Evolutionary conservation across 2,113 vertebrate species (phyloP).

Genomic region (Menidia beryllina): DNA sequence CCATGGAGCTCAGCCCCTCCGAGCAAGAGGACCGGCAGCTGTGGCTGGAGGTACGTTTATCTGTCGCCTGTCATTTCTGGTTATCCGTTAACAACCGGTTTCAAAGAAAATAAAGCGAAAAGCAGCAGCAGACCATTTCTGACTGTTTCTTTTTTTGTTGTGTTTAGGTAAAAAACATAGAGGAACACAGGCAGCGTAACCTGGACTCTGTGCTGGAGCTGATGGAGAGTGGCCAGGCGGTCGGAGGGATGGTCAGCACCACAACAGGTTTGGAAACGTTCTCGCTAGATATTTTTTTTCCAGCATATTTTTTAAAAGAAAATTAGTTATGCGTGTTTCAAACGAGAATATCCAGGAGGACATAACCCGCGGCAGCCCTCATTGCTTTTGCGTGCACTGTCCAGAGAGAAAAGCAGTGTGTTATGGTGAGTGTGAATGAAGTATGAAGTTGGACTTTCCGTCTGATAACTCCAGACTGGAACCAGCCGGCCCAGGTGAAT

Average conservation of each 20-base stretch:
- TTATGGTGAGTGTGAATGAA: too few species aligned
- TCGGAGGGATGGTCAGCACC: constrained; percentile 98
- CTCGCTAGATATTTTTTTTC: not conserved
- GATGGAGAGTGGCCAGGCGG: constrained; percentile 98
- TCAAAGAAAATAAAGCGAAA: too few species aligned
- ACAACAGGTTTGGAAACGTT: constrained; percentile 88
- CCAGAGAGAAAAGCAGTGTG: not conserved
- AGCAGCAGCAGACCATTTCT: too few species aligned
- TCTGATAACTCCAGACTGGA: constrained; percentile 86
- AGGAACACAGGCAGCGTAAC: constrained; percentile 93
- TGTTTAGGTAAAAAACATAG: constrained; percentile 95
- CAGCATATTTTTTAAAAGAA: too few species aligned
- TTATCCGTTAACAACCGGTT: not conserved
- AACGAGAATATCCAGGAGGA: not conserved
- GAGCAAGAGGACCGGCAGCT: constrained; percentile 93
- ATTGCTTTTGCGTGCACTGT: not conserved
- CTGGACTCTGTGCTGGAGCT: constrained; percentile 95
- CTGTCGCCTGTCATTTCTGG: not conserved
- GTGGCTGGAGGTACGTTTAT: constrained; percentile 89
- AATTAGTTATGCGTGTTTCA: too few species aligned
- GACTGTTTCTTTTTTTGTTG: not conserved
- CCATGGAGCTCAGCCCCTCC: constrained; percentile 90
- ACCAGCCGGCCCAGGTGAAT: constrained; percentile 92
- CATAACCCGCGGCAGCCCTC: not conserved
- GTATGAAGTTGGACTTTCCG: not conserved